Base-by-base conservation (phyloP, 2,888 invertebrate genomes). In the Ferrisia virgata region DNA sequence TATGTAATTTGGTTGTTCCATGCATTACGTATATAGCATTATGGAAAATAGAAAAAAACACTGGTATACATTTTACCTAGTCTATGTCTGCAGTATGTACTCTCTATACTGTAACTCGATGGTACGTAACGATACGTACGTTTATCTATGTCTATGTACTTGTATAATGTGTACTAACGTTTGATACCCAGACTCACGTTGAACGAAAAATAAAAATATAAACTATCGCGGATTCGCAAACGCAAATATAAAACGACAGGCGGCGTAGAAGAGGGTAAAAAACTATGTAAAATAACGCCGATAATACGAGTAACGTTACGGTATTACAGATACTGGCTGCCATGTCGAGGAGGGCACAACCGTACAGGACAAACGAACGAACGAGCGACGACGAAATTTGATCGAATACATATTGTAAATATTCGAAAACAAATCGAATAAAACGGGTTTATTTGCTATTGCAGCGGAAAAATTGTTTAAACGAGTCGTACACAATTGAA, bases 381-480 rank as follows among this genome's bases (percentile, higher is more conserved):
- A 28, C 64, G 31, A 28, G 6, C 39, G 39, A 28, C 28, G 64
- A 64, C 64, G 31, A 64, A 64, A 64, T 64, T 64, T 64, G 64
- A 64, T 64, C 28, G 64, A 28, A 64, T 28, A 53, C 53, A 53
- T 53, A 64, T 28, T 64, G 64, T 64, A 64, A 64, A 64, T 64
- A 64, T 64, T 64, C 64, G 64, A 64, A 64, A 64, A 64, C 64
- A 64, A 64, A 64, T 64, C 64, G 31, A 64, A 64, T 64, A 64
- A 64, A 64, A 64, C 28, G 64, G 31, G 25, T 64, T 64, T 64
- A 64, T 64, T 64, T 64, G 64, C 64, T 64, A 64, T 64, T 64
- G 64, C 64, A 64, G 64, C 64, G 64, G 64, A 64, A 28, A 64
- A 64, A 64, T 64, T 64, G 64, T 64, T 64, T 64, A 64, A 64